These are phyloP conservation scores for Apocrypta bakeri DNA, from an alignment of 1,140 invertebrate genomes.

Conservation along the genomic window DNA sequence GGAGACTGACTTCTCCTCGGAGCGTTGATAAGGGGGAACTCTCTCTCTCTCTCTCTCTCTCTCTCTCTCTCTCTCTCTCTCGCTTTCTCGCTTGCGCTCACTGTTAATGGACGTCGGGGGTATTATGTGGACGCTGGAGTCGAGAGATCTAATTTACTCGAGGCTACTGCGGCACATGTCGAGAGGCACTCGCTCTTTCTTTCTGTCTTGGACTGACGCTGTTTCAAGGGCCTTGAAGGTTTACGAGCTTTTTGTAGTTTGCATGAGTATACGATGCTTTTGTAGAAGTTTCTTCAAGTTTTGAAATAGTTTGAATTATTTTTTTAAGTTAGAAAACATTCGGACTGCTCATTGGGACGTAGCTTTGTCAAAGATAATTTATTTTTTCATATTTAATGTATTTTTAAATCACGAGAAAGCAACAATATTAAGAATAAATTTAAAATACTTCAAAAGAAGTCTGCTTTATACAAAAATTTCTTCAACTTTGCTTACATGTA, in stretches of 20 bases:
- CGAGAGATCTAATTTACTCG: constrained; percentile 37
- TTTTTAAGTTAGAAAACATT: no score
- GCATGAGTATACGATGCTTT: neutral
- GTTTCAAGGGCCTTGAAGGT: neutral
- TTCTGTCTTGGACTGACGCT: neutral
- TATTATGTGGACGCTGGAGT: constrained; percentile 13
- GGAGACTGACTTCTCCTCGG: neutral
- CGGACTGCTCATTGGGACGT: no score
- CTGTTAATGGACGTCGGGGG: constrained; percentile 20
- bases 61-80: neutral
- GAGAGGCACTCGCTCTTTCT: neutral
- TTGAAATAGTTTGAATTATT: no score
- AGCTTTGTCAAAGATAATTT: no score
- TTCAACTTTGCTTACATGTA: no score
- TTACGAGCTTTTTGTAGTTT: constrained; percentile 2
- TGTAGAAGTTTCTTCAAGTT: neutral
- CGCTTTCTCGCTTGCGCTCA: neutral
- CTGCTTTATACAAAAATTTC: no score
- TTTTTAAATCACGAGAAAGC: no score
- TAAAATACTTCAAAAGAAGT: no score
- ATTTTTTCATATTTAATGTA: no score
- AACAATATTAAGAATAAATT: no score
- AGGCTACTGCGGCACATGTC: constrained; percentile 15
- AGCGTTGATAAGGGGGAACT: constrained; percentile 9
- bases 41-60: neutral